Evolutionary conservation across 2,888 invertebrate genomes (phyloP).

Genomic region (Leptogaster cylindrica): DNA sequence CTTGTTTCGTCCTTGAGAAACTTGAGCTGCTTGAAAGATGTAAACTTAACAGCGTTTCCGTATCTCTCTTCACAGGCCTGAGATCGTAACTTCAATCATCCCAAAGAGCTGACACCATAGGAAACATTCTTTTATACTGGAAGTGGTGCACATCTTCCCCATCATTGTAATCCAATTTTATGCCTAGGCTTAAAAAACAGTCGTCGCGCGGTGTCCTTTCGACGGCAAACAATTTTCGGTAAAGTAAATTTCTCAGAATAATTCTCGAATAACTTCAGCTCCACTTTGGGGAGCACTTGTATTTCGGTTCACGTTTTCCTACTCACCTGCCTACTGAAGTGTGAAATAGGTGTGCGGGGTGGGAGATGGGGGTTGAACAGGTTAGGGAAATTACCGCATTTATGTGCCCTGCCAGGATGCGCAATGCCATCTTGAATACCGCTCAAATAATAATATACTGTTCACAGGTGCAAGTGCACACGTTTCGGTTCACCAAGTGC

Average conservation of each 20-base stretch:
- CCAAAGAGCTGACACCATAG: not conserved
- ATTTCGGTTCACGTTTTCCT: slow-evolving; percentile 35
- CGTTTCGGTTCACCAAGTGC: too few relatives aligned
- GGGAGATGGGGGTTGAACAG: slow-evolving; percentile 5
- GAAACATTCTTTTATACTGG: slow-evolving; percentile 11
- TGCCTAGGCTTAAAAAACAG: slow-evolving; percentile 23
- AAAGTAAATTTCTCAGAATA: slow-evolving; percentile 38
- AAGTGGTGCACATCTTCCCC: slow-evolving; percentile 32
- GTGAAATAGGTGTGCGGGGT: not conserved
- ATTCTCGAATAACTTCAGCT: slow-evolving; percentile 4
- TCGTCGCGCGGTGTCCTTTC: slow-evolving; percentile 24
- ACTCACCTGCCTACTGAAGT: slow-evolving; percentile 17
- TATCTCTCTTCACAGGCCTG: not conserved
- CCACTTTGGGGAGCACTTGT: slow-evolving; percentile 8
- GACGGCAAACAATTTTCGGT: slow-evolving; percentile 20
- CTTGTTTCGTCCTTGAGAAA: too few relatives aligned
- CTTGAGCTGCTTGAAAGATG: slow-evolving; percentile 5
- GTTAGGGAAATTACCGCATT: slow-evolving; percentile 32
- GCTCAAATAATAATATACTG: too few relatives aligned
- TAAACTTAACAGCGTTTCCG: slow-evolving; percentile 6
- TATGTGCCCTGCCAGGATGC: slow-evolving; percentile 32
- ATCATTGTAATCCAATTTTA: slow-evolving; percentile 40
- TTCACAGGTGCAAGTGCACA: too few relatives aligned
- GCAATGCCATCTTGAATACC: slow-evolving; percentile 1
- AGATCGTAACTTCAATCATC: not conserved